Percentiles rank a stretch among this genome's conserved stretches.
Conservation (phyloP, 2,888 invertebrate genomes). For the Crocallis elinguaria region DNA sequence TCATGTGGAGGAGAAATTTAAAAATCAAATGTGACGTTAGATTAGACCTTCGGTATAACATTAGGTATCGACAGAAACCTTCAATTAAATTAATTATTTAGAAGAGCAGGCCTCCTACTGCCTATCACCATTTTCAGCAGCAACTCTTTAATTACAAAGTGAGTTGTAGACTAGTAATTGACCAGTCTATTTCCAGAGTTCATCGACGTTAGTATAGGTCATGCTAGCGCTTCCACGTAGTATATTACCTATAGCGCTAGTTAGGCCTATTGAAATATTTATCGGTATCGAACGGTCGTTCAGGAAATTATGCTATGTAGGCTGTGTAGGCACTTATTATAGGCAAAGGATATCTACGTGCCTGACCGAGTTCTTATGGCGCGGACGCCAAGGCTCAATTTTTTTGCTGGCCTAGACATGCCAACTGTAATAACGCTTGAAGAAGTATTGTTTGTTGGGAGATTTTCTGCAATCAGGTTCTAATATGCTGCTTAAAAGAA, state of each 20-base stretch:
- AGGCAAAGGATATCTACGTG: conserved; percentile 1
- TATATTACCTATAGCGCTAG: neutral
- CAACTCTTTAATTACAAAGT: neutral
- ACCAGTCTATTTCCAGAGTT: conserved; percentile 36
- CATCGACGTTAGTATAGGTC: conserved; percentile 32
- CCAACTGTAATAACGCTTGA: too few species aligned
- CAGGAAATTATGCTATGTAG: conserved; percentile 29
- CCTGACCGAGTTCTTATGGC: conserved; percentile 15
- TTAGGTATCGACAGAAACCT: neutral
- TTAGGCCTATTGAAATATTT: conserved; percentile 42
- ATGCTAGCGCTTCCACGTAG: conserved; percentile 17
- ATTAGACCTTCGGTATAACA: neutral
- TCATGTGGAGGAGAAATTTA: too few species aligned
- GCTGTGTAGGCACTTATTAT: neutral
- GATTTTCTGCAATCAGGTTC: too few species aligned
- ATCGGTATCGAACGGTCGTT: conserved; percentile 44
- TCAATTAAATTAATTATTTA: neutral
- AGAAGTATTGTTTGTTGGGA: too few species aligned
- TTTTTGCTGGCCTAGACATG: too few species aligned
- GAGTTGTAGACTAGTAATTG: neutral
- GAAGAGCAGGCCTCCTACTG: neutral
- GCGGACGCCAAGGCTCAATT: conserved; percentile 12
- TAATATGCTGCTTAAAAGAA: too few species aligned
- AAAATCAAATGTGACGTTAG: too few species aligned
- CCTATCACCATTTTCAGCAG: too few species aligned